These are phyloP conservation scores for Drosophila suboccidentalis DNA, from an alignment of 2,888 invertebrate species.

Conservation along the genomic window DNA sequence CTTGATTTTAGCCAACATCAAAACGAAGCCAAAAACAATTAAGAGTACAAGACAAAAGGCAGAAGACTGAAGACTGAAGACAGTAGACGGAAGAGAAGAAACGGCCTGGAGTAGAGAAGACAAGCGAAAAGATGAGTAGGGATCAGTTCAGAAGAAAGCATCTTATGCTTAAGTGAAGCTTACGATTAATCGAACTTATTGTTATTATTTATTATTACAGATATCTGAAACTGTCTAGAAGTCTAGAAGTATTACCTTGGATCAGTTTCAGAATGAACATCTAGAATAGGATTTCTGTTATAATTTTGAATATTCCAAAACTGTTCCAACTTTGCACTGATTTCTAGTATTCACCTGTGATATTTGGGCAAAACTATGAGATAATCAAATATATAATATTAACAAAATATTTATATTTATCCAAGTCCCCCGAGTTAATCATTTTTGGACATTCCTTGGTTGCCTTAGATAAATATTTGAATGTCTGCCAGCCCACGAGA, in stretches of 20 bases:
- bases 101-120: background rate
- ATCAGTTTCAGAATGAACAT: no score
- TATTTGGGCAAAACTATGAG: no score
- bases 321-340: no score
- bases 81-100: background rate
- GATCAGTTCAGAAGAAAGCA: constrained; percentile 1
- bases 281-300: no score
- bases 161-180: background rate
- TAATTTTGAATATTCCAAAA: no score
- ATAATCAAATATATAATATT: no score
- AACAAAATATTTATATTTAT: background rate
- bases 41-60: background rate
- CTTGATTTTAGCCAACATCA: constrained; percentile 48
- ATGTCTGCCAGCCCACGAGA: constrained; percentile 1
- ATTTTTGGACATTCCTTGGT: constrained; percentile 14
- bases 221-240: no score
- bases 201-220: no score
- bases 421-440: background rate
- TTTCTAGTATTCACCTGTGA: no score
- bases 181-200: no score
- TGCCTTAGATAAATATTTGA: constrained; percentile 23
- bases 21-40: constrained; percentile 22
- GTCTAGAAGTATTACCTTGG: no score
- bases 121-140: background rate
- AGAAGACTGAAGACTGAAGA: background rate